These are phyloP conservation scores for human (Homo sapiens) DNA, from an alignment of 2,113 vertebrate genomes.

Conservation along the genomic window GRCh38 chr2:57429001-57429500, in stretches of 20 bases:
- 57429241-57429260: not conserved
- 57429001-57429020: not conserved
- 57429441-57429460: conserved; percentile 39
- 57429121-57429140: not conserved
- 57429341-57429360: not conserved
- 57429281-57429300: not conserved
- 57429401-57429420: not conserved
- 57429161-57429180: not conserved
- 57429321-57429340: not conserved
- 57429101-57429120: not conserved
- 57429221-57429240: not conserved
- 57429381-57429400: not conserved
- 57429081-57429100: not conserved
- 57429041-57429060: not conserved
- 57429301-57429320: not conserved
- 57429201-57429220: not conserved
- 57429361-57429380: not conserved
- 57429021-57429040: not conserved
- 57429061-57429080: not conserved
- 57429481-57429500: conserved; percentile 62
- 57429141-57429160: not conserved
- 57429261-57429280: not conserved
- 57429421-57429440: not conserved
- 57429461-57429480: conserved; percentile 51
- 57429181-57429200: not conserved